Evolutionary conservation across 2,888 invertebrate species (phyloP), one percentile per base, ranked within the genome.

Genomic region (Amiota communis): DNA sequence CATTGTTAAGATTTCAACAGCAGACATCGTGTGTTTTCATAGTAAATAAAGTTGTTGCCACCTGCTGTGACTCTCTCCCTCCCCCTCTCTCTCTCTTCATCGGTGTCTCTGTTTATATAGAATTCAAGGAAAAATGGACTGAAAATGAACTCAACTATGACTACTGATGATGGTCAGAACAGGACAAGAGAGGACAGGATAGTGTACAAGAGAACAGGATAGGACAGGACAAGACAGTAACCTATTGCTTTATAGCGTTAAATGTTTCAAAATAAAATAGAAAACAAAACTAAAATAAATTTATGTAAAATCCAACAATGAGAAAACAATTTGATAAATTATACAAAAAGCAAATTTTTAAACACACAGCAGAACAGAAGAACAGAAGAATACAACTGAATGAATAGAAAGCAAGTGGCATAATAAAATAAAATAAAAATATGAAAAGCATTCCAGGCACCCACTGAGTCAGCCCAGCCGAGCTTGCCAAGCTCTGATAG

Each of bases 301-400:
- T 59, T 20, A 8, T 59, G 17, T 8, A 17, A 61, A 61, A 12
- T 10, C 9, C 23, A 61, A 61, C 61, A 15, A 20, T 61, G 23
- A 53, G 12, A 53, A 53, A 61, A 61, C 61, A 23, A 20, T 63
- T 63, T 63, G 63, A 63, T 63, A 63, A 63, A 63, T 63, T 36
- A 12, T 63, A 63, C 63, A 63, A 63, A 36, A 63, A 63, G 63
- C 11, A 63, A 46, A 36, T 63, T 63, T 36, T 6, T 46, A 12
- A 61, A 61, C 2, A 20, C 23, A 61, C 61, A 17, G 20, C 1
- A 23, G 23, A 23, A 23, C 8, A 17, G 12, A 53, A 2, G 13
- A 53, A 53, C 53, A 53, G n/a, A n/a, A n/a, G n/a, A 53, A 59
- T 4, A 17, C 59, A 59, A 17, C 4, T 11, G 17, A n/a, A 15